Percentiles rank a stretch among this genome's conserved stretches.
These are phyloP conservation scores for Neoascia interrupta DNA, from an alignment of 2,888 invertebrate genomes.

Conservation along the genomic window DNA sequence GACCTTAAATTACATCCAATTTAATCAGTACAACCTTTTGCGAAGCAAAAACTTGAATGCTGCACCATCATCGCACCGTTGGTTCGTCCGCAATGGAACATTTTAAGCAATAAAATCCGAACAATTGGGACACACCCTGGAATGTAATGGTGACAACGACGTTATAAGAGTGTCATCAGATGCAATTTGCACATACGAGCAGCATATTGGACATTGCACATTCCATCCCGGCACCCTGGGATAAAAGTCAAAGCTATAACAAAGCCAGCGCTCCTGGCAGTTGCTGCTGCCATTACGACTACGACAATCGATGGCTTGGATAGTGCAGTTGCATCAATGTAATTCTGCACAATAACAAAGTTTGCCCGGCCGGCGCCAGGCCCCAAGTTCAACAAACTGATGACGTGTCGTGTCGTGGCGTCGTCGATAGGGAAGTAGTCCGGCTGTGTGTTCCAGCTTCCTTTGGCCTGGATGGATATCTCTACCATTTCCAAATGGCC, in stretches of 20 bases:
- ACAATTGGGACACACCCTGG: constrained; percentile 33
- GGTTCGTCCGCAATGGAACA: neutral
- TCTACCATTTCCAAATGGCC: too few relatives aligned
- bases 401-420: neutral
- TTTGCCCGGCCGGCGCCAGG: constrained; percentile 32
- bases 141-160: neutral
- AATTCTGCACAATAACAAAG: constrained; percentile 28
- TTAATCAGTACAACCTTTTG: neutral
- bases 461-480: constrained; percentile 16
- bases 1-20: constrained; percentile 13
- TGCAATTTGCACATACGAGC: constrained; percentile 13
- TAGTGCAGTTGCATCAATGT: constrained; percentile 13
- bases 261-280: neutral
- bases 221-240: constrained; percentile 14
- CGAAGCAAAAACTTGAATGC: constrained; percentile 6
- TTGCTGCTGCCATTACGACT: constrained; percentile 9
- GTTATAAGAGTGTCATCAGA: constrained; percentile 11
- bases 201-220: constrained; percentile 41
- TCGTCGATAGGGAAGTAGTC: neutral
- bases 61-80: constrained; percentile 13
- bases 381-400: constrained; percentile 49
- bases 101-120: neutral
- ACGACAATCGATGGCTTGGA: too few relatives aligned
- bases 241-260: neutral
- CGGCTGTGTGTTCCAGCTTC: neutral